phyloP scores from a whole-genome alignment of 2,888 invertebrate genomes.

The Tineola bisselliella region DNA sequence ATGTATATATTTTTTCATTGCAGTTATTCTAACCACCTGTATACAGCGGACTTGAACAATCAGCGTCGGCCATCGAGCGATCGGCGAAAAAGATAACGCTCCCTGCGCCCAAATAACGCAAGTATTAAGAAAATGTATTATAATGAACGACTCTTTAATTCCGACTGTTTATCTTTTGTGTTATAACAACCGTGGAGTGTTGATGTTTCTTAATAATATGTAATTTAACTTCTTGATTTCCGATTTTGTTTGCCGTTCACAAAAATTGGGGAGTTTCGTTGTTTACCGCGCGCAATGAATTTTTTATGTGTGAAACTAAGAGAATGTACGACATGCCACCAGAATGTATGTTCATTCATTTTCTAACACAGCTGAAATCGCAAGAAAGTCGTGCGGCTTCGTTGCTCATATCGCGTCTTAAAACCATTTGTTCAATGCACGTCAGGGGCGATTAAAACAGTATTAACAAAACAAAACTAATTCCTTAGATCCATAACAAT shows the following conservation, averaged over 20 bases:
- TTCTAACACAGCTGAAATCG: background rate
- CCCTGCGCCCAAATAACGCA: constrained; percentile 47
- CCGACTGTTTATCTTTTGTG: constrained; percentile 62
- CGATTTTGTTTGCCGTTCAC: constrained; percentile 49
- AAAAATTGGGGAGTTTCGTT: constrained; percentile 36
- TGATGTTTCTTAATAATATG: constrained; percentile 62
- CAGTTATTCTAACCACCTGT: background rate
- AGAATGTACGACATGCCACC: constrained; percentile 19
- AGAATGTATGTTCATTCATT: background rate
- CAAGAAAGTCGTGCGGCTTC: background rate
- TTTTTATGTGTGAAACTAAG: constrained; percentile 19
- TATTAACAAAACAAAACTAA: constrained; percentile 23
- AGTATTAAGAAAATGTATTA: constrained; percentile 56
- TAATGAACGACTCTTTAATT: constrained; percentile 62
- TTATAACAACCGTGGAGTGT: constrained; percentile 58
- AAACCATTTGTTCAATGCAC: constrained; percentile 24
- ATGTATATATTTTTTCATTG: too few species aligned
- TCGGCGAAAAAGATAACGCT: constrained; percentile 42
- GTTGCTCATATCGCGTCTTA: constrained; percentile 12
- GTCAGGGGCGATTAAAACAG: constrained; percentile 30
- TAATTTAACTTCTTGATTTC: constrained; percentile 60
- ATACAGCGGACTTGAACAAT: constrained; percentile 34
- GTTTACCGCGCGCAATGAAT: constrained; percentile 36
- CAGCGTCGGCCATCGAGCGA: constrained; percentile 42
- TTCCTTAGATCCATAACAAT: constrained; percentile 32